Base-by-base conservation (phyloP, 2,888 invertebrate species). In the Myopa testacea region DNA sequence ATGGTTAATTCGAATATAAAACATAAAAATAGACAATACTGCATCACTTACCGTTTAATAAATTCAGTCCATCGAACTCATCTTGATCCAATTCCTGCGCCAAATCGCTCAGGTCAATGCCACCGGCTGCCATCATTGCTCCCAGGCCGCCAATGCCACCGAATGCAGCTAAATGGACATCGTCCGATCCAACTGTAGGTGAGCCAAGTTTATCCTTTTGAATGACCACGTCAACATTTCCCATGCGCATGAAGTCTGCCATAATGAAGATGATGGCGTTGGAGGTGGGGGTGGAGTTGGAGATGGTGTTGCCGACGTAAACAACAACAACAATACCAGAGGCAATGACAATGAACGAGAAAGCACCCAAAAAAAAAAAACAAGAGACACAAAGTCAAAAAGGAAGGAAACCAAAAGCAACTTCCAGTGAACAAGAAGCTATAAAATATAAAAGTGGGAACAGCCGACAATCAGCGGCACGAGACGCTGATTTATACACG, bases 141-240 rank as follows among this genome's bases (percentile, higher is more conserved):
- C 85, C 84, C 62, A 85, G 84, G 73, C 90, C 92, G 76, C 84
- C 83, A 82, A 84, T 84, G 40, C 85, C 87, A 72, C 86, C 87
- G 70, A 86, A 80, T 34, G 86, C 86, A 63, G 86, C 86, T 83
- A 88, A 84, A 84, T 93, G 94, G 63, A 95, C 95, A 87, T 96
- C 96, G 85, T 96, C 96, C 78, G 95, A 96, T 85, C 95, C 95
- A 78, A 95, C 95, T 82, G 95, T 95, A 68, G 96, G 95, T 79
- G 95, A 95, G 81, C 95, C 95, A 82, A 94, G 90, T 90, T 93
- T 93, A 90, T 94, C 94, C 90, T 93, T 93, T 86, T 92, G 92
- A 90, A 92, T 92, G 89, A 92, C 92, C 78, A 91, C 91, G 84
- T 88, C 88, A 80, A 92, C 91, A 87, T 92, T 92, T 87, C 92